Base-by-base conservation (phyloP, 2,113 vertebrate genomes). In the Tretioscincus oriximinensis region DNA sequence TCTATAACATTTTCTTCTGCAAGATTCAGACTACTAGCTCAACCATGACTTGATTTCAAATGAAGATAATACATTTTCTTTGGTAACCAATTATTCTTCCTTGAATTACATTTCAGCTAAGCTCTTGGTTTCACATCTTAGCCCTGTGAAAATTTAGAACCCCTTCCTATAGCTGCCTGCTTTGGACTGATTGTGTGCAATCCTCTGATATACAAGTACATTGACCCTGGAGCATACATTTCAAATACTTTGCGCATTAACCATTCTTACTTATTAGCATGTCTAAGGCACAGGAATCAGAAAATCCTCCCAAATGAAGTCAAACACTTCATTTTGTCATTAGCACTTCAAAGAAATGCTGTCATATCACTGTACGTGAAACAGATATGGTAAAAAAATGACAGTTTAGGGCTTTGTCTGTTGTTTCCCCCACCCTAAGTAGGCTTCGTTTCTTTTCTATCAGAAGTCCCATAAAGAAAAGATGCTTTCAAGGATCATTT, bases 31-130 rank as follows among this genome's bases (percentile, higher is more conserved):
- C 54, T 58, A 58, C 14, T 16, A 58, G 54, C 14, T 16, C 54
- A 18, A 58, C 12, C 54, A 58, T 14, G 18, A 58, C 54, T 14
- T 58, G 76, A 68, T 61, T 78, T 85, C 85, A 89, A 84, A 1
- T 14, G 80, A 54, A 18, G 81, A 54, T 81, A 85, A 41, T 83
- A 74, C 81, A 83, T 78, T 73, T 24, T 68, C 68, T 82, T 64
- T 82, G 63, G 69, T 85, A 14, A 82, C 88, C 82, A 83, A 76
- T 79, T 84, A 20, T 84, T 28, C 67, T 65, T 84, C 10, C 1
- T 73, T 87, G 86, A 81, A 73, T 87, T 63, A 1, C 70, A 66
- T 49, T 74, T 85, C 73, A 91, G 78, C 1, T 69, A 81, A 10
- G 65, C 45, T 61, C 76, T 35, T 28, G 14, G 71, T 22, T 61